Evolutionary conservation across 2,888 invertebrate species (phyloP), one percentile per base, ranked within the genome.

Genomic region (Geotrupes spiniger): DNA sequence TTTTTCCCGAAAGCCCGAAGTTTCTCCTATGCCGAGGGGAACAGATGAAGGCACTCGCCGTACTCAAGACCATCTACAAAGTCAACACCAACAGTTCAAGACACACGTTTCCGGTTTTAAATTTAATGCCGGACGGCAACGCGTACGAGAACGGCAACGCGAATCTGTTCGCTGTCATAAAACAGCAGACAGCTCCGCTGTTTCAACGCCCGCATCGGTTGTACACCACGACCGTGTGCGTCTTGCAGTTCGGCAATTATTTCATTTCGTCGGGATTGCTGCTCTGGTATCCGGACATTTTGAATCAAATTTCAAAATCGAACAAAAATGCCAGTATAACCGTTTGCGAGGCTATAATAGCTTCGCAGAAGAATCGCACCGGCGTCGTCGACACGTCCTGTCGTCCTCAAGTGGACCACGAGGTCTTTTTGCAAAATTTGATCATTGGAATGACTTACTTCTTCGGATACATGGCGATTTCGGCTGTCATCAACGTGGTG

Each of bases 1-100:
- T 76, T 33, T 77, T 84, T 8, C 89, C 90, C 0, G 91, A 91
- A 65, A 90, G 88, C 53, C 91, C 91, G 0, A 88, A 89, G 69
- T 91, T 84, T 66, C 72, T 85, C 21, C 75, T 83, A 15, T 27
- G 41, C 9, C 26, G 11, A 12, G 28, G 28, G 4, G 27, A 41
- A 11, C 27, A 11, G 70, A 76, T 1, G 76, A 79, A 77, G 29
- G 83, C 87, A 1, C 63, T 89, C 36, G 59, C 69, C 36, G 77
- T 84, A 14, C 64, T 90, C 17, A 74, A 75, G 45, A 66, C 63
- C 2, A 83, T 89, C 46, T 87, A 80, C 60, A 73, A 76, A 1
- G 65, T 60, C 0, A 85, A 84, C 57, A 73, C 75, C 36, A 76
- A 78, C 1, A 65, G 66, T 1, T 44, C 42, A 9, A 60, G 66